Evolutionary conservation across 2,888 invertebrate genomes (phyloP).

Genomic region (Aspidiotus rigidus): DNA sequence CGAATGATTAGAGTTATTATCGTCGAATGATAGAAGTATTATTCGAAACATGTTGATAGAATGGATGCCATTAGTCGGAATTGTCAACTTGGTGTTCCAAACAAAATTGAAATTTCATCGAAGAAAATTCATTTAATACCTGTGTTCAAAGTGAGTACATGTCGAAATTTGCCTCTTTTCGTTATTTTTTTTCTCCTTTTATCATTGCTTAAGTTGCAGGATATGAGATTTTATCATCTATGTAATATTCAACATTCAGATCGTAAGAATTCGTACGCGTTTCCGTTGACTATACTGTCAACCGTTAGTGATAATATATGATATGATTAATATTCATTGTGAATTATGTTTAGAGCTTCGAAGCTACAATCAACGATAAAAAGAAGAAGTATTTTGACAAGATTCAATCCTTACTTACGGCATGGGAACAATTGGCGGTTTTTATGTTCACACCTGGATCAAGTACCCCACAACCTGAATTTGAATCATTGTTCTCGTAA

Average conservation of each 20-base stretch:
- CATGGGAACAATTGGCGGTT: constrained; percentile 46
- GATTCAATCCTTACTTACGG: constrained; percentile 45
- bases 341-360: constrained; percentile 43
- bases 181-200: neutral
- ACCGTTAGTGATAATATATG: neutral
- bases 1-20: too few species aligned
- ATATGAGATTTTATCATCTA: neutral
- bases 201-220: neutral
- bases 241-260: neutral
- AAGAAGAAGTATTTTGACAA: constrained; percentile 46
- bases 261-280: too few species aligned
- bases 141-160: constrained; percentile 11
- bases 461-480: constrained; percentile 16
- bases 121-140: constrained; percentile 21
- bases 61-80: constrained; percentile 17
- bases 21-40: too few species aligned
- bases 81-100: neutral
- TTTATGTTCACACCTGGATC: constrained; percentile 38
- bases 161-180: too few species aligned
- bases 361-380: constrained; percentile 46
- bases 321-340: neutral
- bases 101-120: constrained; percentile 14
- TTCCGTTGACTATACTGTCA: neutral
- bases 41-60: constrained; percentile 4
- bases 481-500: constrained; percentile 17